Conservation (phyloP, 2,113 vertebrate species). For the Columbina picui region DNA sequence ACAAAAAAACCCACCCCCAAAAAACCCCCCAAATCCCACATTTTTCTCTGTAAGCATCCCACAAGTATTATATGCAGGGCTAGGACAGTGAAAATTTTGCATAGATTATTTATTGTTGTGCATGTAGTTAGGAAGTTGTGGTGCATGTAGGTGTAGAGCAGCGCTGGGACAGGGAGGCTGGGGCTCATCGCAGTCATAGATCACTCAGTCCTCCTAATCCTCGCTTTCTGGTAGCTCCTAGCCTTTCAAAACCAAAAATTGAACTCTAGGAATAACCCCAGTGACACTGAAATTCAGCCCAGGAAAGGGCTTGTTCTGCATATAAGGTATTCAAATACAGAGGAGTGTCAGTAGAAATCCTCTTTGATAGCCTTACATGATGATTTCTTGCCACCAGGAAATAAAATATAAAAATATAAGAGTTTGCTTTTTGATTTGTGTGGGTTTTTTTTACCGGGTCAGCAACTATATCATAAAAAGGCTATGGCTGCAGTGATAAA, state of each 20-base stretch:
- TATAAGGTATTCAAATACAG: background rate
- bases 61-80: background rate
- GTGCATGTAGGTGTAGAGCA: background rate
- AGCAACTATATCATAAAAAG: background rate
- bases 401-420: background rate
- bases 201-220: background rate
- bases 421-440: background rate
- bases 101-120: background rate
- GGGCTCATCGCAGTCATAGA: rapidly evolving
- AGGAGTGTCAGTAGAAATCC: background rate
- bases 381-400: background rate
- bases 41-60: background rate
- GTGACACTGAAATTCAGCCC: background rate
- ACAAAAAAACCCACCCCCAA: no score
- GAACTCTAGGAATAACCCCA: background rate
- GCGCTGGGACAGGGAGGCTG: background rate
- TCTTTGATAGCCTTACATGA: background rate
- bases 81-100: background rate
- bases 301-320: background rate
- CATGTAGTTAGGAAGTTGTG: no score
- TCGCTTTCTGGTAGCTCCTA: background rate
- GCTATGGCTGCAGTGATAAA: background rate
- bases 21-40: rapidly evolving
- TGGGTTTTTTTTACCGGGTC: background rate
- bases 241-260: background rate